Evolutionary conservation across 2,113 vertebrate species (phyloP), one percentile per base, ranked within the genome.

Genomic region (Leuciscus idus): DNA sequence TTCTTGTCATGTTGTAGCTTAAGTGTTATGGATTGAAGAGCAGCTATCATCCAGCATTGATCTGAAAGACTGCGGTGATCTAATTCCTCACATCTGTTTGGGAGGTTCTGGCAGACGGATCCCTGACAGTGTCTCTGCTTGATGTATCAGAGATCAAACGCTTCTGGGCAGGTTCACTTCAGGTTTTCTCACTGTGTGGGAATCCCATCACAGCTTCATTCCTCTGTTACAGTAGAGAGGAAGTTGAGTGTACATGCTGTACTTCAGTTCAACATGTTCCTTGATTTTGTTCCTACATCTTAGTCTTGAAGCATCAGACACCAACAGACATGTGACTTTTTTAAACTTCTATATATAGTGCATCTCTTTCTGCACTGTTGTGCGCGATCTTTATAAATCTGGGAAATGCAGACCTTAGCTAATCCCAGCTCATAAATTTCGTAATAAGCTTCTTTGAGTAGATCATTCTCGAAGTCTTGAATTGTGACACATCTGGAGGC

Each of bases 141-240:
- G 77, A 90, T 73, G 83, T 86, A 84, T 66, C 48, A 81, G 87
- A 89, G 89, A 90, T 89, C 87, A 90, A 90, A 90, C 88, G 83
- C n/a, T 87, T 87, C 79, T 0, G 48, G 74, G 39, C 36, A 43
- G 83, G 61, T 84, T 81, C 68, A 79, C 19, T 36, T 39, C 66
- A 86, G 73, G 78, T 62, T 82, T 28, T 70, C 73, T 48, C 64
- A 68, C 72, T 79, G 78, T 50, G 86, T 62, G 50, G 64, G 48
- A 36, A 55, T 30, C 43, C 50, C 68, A 28, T 85, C 48, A 80
- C 52, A 61, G 74, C 36, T 59, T 48, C 48, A 8, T 43, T 61
- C 23, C 33, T 55, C 8, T 52, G 46, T 70, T 82, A 82, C 46
- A 82, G 81, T 52, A 33, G 62, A 55, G 48, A 52, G 46, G 6